Evolutionary conservation across 2,888 invertebrate species (phyloP), one percentile per base, ranked within the genome.

Genomic region (Cephus runcator): DNA sequence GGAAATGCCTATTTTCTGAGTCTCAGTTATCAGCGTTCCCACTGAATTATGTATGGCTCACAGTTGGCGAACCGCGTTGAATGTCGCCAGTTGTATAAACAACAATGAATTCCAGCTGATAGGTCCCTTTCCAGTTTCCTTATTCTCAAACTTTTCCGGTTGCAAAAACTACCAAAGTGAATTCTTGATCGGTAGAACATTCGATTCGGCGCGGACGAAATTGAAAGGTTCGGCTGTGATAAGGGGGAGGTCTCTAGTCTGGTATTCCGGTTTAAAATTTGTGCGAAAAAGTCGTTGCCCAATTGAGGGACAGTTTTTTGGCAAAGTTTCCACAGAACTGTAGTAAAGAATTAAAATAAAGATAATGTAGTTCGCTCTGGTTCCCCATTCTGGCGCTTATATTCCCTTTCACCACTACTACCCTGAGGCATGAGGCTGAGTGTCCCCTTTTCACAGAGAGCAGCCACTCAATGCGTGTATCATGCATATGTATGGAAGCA

Each of bases 1-100:
- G 86, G 85, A 87, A 85, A 87, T 82, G 86, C 85, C 83, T 85
- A 83, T 83, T 86, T 87, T 85, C 86, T 85, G 83, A 81, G 86
- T 81, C 86, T 82, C 81, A 82, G 86, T 85, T 87, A 83, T 86
- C 86, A 83, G 82, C 83, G 79, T 77, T 40, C 76, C 81, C 74
- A 79, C 73, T 86, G 86, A 87, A 87, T 86, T 86, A 87, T 86
- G 86, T 83, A 86, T 83, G 79, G 77, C 76, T 2, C 9, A 56
- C 23, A 23, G 23, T 23, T 31, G 33, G 11, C 11, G 69, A 12
- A n/a, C 30, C 11, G 30, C 30, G 30, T 12, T 6, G 31, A 33
- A 33, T 30, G 69, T 69, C 33, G 15, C 33, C 6, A 40, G 23
- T 23, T 23, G 56, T 9, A 56, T 56, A 23, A 56, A 23, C 6